Base-by-base conservation (phyloP, 2,797 vertebrate genomes). In the Sphaeramia orbicularis region DNA sequence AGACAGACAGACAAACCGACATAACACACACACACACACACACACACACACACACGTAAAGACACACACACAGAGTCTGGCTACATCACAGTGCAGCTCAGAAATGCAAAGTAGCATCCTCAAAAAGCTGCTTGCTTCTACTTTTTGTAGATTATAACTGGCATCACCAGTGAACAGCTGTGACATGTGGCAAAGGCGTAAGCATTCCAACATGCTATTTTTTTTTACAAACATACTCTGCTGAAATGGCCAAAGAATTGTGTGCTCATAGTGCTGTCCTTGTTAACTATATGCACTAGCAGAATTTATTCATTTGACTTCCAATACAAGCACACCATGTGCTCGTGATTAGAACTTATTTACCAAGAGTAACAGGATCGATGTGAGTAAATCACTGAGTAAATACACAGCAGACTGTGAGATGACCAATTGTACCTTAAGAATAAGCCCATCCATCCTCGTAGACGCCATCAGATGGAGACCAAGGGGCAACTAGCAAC, bases 401-500 rank as follows among this genome's bases (percentile, higher is more conserved):
- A 76, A 85, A 89, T 70, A 82, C 64, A 53, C 76, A 63, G 65
- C 77, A 69, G 69, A 69, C 69, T 84, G 73, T 12, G 58, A 59
- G 72, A 86, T 89, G 87, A 91, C 84, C 89, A 79, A 83, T 87
- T 76, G 70, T 73, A 78, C 74, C 67, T 76, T 80, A 80, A 85
- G 88, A 89, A 80, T 82, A 69, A 87, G 79, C 73, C 71, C 89
- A 89, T 91, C 88, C 76, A 90, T 91, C 78, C 86, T 89, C 27
- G 47, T 86, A 78, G 84, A 74, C 32, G 62, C 66, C 66, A 78
- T 89, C 75, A 84, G 75, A 81, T 45, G 27, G 61, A 83, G 84
- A 86, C 68, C 79, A 76, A 79, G 74, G 66, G 88, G 76, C 69
- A 86, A 56, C 78, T 42, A 52, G 70, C 80, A 68, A 41, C 76